Evolutionary conservation across 2,113 vertebrate species (phyloP).

Genomic region (Myodes glareolus): DNA sequence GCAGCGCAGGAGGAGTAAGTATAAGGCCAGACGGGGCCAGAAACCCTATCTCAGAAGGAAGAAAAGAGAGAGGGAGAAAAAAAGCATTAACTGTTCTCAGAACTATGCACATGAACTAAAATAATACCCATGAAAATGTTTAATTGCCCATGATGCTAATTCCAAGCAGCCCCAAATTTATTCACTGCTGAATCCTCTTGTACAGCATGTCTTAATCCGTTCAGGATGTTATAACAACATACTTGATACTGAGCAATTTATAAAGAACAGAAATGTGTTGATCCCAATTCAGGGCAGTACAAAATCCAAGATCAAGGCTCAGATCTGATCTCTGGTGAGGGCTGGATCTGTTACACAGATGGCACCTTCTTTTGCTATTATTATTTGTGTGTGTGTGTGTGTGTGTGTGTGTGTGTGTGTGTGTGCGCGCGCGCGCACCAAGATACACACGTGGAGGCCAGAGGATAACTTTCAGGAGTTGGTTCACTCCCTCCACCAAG

Average conservation of each 20-base stretch:
- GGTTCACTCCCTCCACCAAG: neutral
- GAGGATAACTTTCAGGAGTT: neutral
- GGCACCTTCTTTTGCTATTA: neutral
- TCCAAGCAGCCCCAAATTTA: conserved; percentile 13
- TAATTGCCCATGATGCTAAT: conserved; percentile 34
- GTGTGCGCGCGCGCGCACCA: too few species aligned
- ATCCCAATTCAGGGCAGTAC: neutral
- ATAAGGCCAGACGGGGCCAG: neutral
- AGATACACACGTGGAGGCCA: neutral
- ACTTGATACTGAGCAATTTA: neutral
- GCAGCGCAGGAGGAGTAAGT: neutral
- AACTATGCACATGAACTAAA: neutral
- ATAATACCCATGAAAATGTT: conserved; percentile 39
- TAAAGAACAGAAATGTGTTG: neutral
- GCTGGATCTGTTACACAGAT: neutral
- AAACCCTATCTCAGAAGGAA: neutral
- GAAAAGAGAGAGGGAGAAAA: too few species aligned
- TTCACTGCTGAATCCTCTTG: conserved; percentile 1
- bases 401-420: neutral
- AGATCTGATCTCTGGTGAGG: neutral
- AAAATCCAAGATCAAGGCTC: neutral
- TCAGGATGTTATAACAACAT: neutral
- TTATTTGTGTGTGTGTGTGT: neutral
- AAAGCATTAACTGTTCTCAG: neutral
- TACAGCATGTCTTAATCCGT: neutral